Percentiles rank a stretch among this genome's conserved stretches.
These are phyloP conservation scores for Cheilosia vulpina DNA, from an alignment of 2,888 invertebrate genomes.

Conservation along the genomic window DNA sequence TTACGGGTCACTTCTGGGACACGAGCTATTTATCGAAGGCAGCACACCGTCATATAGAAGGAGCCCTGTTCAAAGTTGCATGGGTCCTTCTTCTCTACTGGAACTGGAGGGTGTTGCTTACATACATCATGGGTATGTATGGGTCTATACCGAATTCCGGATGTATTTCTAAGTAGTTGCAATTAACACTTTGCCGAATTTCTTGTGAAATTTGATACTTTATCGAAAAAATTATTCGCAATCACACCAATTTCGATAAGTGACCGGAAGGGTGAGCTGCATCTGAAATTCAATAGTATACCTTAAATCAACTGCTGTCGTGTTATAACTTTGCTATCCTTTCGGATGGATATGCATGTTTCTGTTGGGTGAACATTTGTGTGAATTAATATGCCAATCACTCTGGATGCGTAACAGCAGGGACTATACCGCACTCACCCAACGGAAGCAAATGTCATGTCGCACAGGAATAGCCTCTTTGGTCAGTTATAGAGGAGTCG, in stretches of 20 bases:
- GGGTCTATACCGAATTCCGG: neutral
- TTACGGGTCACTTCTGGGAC: constrained; percentile 75
- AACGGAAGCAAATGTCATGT: constrained; percentile 59
- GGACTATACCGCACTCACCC: constrained; percentile 59
- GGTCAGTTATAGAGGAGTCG: constrained; percentile 49
- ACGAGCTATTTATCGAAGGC: constrained; percentile 61
- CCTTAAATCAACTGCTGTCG: constrained; percentile 54
- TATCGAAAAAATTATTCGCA: constrained; percentile 31
- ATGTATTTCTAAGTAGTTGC: constrained; percentile 56
- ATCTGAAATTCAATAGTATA: constrained; percentile 57
- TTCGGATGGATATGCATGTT: neutral
- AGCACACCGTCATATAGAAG: neutral
- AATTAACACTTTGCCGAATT: constrained; percentile 69
- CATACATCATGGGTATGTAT: neutral
- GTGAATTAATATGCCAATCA: constrained; percentile 70
- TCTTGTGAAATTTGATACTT: constrained; percentile 63
- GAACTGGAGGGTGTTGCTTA: constrained; percentile 1
- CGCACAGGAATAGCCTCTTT: constrained; percentile 36
- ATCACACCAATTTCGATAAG: constrained; percentile 58
- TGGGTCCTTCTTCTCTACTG: constrained; percentile 13
- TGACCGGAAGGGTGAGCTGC: constrained; percentile 63
- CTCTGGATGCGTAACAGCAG: constrained; percentile 14
- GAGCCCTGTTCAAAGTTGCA: constrained; percentile 8
- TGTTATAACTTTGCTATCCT: constrained; percentile 47
- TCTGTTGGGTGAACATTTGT: constrained; percentile 34